These are phyloP conservation scores for Procambarus virginalis DNA, from an alignment of 1,140 invertebrate species.

Conservation along the genomic window DNA sequence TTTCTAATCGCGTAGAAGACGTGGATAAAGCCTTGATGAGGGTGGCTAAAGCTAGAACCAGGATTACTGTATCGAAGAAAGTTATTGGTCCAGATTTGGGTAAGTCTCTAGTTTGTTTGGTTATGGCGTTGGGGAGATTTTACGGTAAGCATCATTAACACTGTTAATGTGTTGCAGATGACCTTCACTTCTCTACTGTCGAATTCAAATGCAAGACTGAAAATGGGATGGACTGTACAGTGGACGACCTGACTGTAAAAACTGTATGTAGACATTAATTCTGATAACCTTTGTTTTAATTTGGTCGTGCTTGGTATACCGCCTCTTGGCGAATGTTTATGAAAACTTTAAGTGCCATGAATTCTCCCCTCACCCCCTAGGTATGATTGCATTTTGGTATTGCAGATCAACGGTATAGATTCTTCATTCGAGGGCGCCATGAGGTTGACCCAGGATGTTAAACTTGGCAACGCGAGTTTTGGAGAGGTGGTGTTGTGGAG, in stretches of 20 bases:
- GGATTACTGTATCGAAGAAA: neutral
- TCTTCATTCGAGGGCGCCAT: neutral
- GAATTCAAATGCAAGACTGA: neutral
- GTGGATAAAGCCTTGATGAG: neutral
- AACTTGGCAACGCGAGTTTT: neutral
- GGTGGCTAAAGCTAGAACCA: neutral
- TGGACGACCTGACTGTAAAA: neutral
- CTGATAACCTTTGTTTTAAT: neutral
- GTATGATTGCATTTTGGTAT: neutral
- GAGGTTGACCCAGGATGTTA: neutral
- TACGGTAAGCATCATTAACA: too few relatives aligned
- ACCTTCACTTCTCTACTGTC: slow-evolving; percentile 6
- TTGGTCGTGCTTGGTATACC: too few relatives aligned
- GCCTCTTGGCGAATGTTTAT: too few relatives aligned
- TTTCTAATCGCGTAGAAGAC: neutral
- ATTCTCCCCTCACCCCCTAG: too few relatives aligned
- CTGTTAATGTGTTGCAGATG: neutral
- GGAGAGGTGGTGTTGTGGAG: neutral
- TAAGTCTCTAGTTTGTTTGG: neutral
- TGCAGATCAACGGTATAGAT: slow-evolving; percentile 26
- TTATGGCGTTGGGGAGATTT: too few relatives aligned
- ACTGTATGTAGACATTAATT: neutral
- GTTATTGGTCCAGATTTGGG: neutral
- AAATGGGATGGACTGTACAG: neutral
- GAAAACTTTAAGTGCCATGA: too few relatives aligned